phyloP scores from a whole-genome alignment of 2,113 vertebrate species.

The Equus quagga region DNA sequence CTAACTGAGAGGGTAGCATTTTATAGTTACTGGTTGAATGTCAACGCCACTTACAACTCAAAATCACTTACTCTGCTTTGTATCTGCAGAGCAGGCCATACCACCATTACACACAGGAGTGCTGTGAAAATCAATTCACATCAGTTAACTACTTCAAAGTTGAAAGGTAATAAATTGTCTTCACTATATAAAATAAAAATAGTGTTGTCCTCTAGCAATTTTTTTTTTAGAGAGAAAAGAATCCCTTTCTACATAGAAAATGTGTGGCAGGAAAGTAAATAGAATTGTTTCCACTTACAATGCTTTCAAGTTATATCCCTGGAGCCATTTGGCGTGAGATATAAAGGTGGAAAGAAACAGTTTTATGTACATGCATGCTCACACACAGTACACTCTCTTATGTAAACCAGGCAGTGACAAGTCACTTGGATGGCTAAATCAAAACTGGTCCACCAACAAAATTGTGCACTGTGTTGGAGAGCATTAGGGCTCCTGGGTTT shows the following conservation, averaged over 20 bases:
- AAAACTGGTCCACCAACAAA: neutral
- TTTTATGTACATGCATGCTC: constrained; percentile 66
- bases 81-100: neutral
- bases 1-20: neutral
- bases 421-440: constrained; percentile 61
- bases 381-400: constrained; percentile 61
- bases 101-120: neutral
- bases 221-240: constrained; percentile 25
- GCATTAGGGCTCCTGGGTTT: constrained; percentile 12
- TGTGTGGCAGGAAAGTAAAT: constrained; percentile 16
- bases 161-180: constrained; percentile 24
- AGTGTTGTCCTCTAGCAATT: neutral
- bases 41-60: neutral
- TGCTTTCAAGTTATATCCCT: constrained; percentile 61
- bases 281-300: constrained; percentile 59
- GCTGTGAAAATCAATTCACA: neutral
- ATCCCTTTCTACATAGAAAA: constrained; percentile 36
- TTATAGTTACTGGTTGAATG: neutral
- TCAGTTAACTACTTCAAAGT: neutral
- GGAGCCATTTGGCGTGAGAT: constrained; percentile 11
- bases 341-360: constrained; percentile 52
- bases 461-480: neutral
- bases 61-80: neutral
- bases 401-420: constrained; percentile 38
- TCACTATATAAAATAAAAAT: constrained; percentile 56